A percentile compares a stretch with the other conserved stretches of the same genome.
Conservation (phyloP, 2,113 vertebrate species). For the Dissostichus mawsoni region DNA sequence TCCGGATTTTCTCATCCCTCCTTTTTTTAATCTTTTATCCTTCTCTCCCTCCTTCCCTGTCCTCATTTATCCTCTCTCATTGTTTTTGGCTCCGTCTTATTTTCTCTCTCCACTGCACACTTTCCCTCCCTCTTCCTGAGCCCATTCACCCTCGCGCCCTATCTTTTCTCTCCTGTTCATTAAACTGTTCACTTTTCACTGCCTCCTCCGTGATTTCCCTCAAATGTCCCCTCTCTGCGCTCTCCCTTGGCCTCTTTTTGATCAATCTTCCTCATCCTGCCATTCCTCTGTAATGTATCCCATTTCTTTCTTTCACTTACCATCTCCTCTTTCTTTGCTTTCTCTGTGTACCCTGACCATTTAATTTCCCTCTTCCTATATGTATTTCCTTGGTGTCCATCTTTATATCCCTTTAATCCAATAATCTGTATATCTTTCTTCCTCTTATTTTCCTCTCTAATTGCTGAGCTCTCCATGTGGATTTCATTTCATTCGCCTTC, state of each 20-base stretch:
- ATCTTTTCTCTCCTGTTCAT: slow-evolving; percentile 18
- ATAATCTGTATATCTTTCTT: slow-evolving; percentile 45
- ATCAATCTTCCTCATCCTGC: slow-evolving; percentile 9
- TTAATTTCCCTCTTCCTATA: slow-evolving; percentile 28
- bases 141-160: slow-evolving; percentile 35
- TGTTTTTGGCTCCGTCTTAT: slow-evolving; percentile 25
- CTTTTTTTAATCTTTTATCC: slow-evolving; percentile 46
- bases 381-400: slow-evolving; percentile 39
- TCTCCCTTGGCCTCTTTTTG: slow-evolving; percentile 26
- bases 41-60: slow-evolving; percentile 35
- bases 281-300: slow-evolving; percentile 41
- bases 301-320: slow-evolving; percentile 24
- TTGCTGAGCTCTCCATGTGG: background rate
- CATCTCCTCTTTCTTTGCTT: slow-evolving; percentile 4
- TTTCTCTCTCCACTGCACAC: slow-evolving; percentile 20
- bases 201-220: slow-evolving; percentile 37
- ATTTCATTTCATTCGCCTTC: slow-evolving; percentile 49
- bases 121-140: slow-evolving; percentile 29
- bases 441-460: slow-evolving; percentile 39
- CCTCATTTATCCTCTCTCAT: slow-evolving; percentile 43
- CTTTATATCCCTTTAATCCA: slow-evolving; percentile 57
- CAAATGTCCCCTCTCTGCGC: background rate
- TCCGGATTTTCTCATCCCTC: slow-evolving; percentile 42
- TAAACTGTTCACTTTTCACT: slow-evolving; percentile 45
- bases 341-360: slow-evolving; percentile 14